Evolutionary conservation across 2,888 invertebrate genomes (phyloP), one percentile per base, ranked within the genome.

Genomic region (Pristionchus mayeri): DNA sequence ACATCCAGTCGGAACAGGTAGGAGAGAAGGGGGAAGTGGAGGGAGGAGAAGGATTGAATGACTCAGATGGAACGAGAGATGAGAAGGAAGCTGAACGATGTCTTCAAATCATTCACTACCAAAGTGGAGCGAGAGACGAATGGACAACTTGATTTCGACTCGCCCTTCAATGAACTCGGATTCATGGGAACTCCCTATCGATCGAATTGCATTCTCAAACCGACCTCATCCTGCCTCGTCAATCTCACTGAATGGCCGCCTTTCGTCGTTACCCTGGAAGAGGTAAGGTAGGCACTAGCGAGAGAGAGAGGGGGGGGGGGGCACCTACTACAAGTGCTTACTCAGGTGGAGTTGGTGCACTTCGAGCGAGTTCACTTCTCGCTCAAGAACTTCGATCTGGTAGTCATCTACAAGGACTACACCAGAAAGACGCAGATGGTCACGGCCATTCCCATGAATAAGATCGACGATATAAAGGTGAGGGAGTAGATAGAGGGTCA

Each of bases 161-260:
- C 97, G 50, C 99, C 99, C 4, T 99, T 99, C 95, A 95, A 97
- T 94, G 98, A 99, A 92, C 95, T 99, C 37, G 98, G 98, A 24
- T 99, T 98, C 94, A 97, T 97, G 84, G 99, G 99, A 71, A 98
- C 97, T 1, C 99, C 99, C 0, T 98, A 95, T 95, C 95, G 99
- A 27, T 91, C 91, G 21, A 88, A 91, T 2, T 88, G 88, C 37
- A 88, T 86, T 37, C 95, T 99, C 3, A 98, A 98, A 93, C 99
- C 99, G 0, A 99, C 99, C 0, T 97, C 97, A 2, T 97, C 97
- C 21, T 98, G 98, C 90, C 95, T 99, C 85, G 98, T 99, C 7
- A 97, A 97, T 94, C 95, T 99, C 2, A 97, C 97, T 0, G 98
- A 99, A 94, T 98, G 98, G 98, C 99, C 99, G 30, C 98, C 99